Evolutionary conservation across 2,113 vertebrate genomes (phyloP), one percentile per base, ranked within the genome.

Genomic region (Grus americana): DNA sequence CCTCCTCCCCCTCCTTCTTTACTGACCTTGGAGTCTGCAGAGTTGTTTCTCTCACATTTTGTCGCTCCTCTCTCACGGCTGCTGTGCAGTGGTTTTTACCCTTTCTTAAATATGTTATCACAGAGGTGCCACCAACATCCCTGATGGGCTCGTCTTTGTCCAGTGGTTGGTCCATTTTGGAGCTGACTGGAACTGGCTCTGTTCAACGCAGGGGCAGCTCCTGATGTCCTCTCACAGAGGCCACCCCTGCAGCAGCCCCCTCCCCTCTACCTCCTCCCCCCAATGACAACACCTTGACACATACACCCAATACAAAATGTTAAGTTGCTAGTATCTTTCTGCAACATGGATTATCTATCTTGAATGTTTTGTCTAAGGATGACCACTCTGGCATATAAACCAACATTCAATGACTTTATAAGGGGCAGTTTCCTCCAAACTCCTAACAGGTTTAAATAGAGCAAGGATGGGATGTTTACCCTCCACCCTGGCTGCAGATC

Each of bases 201-300:
- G 6, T 54, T 14, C 34, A 8, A n/a, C 1, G 1, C 4, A 3
- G 15, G 8, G 38, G 15, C 17, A 79, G 44, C 4, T 54, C 22
- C 44, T 65, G 12, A 18, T 11, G 2, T 52, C 70, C 67, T 86
- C 47, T 73, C 20, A 73, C 14, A 78, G 70, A 76, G 6, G 11
- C 13, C 34, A 17, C 15, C 23, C 23, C 15, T 75, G 32, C 23
- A 59, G 20, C 44, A 61, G 24, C 50, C 50, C 9, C 52, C 15
- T 5, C 26, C 52, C 50, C 26, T 54, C 10, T 42, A 42, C 40
- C 40, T 42, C 40, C 40, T 0, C 5, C 5, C 3, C 6, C 1
- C 11, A 8, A 5, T 22, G 24, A 13, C 15, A 67, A 21, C 17
- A 12, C n/a, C 26, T 38, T 63, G 42, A n/a, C 12, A 58, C 0